Evolutionary conservation across 2,113 vertebrate genomes (phyloP).

Genomic region (Pholis gunnellus): DNA sequence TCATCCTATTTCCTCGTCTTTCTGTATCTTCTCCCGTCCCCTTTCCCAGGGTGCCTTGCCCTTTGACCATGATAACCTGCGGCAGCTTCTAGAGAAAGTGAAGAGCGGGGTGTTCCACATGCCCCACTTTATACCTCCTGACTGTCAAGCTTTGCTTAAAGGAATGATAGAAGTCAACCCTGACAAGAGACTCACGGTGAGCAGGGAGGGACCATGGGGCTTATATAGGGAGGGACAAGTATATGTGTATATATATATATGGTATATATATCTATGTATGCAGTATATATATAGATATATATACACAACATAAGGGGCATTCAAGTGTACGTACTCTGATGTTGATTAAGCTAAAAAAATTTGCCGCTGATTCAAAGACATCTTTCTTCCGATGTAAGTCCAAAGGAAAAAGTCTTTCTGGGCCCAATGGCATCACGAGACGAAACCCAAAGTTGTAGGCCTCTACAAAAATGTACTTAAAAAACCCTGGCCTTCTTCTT

Average conservation of each 20-base stretch:
- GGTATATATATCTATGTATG: no score
- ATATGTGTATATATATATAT: background rate
- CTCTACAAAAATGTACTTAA: no score
- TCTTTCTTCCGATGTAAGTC: background rate
- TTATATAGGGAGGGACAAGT: background rate
- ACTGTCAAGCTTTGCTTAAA: conserved; percentile 90
- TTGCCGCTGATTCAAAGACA: no score
- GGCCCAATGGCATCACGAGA: no score
- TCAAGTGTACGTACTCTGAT: background rate
- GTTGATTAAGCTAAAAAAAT: no score
- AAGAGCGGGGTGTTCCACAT: conserved; percentile 94
- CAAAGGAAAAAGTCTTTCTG: background rate
- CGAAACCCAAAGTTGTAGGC: background rate
- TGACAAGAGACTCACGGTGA: conserved; percentile 90
- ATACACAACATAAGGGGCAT: background rate
- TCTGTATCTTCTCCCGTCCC: background rate
- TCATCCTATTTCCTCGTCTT: background rate
- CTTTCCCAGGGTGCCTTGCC: conserved; percentile 89
- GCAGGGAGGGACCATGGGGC: background rate
- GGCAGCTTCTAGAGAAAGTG: conserved; percentile 94
- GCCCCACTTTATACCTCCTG: conserved; percentile 93
- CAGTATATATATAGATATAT: no score
- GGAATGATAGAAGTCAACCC: conserved; percentile 92
- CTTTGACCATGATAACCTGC: conserved; percentile 94
- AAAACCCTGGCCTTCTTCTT: no score